phyloP scores from a whole-genome alignment of 2,888 invertebrate species.

The Deilephila porcellus region DNA sequence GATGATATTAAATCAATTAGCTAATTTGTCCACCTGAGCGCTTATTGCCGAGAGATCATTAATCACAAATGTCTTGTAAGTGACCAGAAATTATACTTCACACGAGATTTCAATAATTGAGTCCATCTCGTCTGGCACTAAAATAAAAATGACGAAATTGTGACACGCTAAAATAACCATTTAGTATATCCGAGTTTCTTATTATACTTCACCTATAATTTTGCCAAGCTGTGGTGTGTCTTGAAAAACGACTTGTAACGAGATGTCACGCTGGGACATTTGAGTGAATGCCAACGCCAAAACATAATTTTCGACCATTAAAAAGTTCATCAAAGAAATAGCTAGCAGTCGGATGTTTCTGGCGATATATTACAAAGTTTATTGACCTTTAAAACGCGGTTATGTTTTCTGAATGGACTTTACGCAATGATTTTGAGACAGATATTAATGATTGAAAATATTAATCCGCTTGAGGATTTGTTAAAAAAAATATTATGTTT shows the following conservation, averaged over 20 bases:
- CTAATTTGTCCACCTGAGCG: too few species aligned
- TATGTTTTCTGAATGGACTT: constrained; percentile 26
- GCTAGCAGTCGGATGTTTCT: constrained; percentile 44
- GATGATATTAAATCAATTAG: too few species aligned
- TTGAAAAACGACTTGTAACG: constrained; percentile 47
- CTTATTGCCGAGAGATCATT: too few species aligned
- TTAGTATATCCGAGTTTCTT: constrained; percentile 8
- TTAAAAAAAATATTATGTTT: not conserved
- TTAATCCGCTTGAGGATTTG: not conserved
- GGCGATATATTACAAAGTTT: constrained; percentile 38
- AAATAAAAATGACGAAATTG: not conserved
- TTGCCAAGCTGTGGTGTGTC: constrained; percentile 22
- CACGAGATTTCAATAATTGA: not conserved
- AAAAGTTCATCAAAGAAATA: constrained; percentile 44
- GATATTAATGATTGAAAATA: not conserved
- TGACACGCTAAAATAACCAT: constrained; percentile 14
- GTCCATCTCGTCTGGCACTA: not conserved
- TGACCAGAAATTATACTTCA: too few species aligned
- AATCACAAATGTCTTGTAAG: too few species aligned
- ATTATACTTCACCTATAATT: constrained; percentile 4
- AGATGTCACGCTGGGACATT: constrained; percentile 40
- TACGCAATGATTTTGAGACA: not conserved
- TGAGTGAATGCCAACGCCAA: constrained; percentile 60
- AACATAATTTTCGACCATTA: constrained; percentile 46
- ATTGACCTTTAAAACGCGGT: constrained; percentile 43